Base-by-base conservation (phyloP, 2,888 invertebrate genomes). In the Dynastes grantii region DNA sequence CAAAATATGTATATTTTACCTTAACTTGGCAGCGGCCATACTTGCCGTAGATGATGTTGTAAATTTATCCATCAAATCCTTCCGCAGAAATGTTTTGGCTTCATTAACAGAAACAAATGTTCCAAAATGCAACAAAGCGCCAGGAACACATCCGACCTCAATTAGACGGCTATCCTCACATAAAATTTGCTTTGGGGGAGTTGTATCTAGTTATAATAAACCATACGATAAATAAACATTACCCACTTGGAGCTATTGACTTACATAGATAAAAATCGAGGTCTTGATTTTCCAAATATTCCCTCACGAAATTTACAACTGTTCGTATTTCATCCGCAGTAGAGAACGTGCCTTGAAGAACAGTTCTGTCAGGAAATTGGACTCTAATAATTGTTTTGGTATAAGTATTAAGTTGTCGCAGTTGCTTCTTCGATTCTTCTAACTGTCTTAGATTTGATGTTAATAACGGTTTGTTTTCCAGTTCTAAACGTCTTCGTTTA, bases 291-390 rank as follows among this genome's bases (percentile, higher is more conserved):
- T 91, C 90, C 40, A 98, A 89, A 88, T 94, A 94, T 71, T 90
- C 91, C 84, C 91, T 92, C 0, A 97, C 92, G 90, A 97, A 97
- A 76, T 94, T 91, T 78, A 91, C 91, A 3, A 98, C 91, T 80
- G 92, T 91, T 83, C 91, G 89, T 49, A 97, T 90, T 3, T 92
- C 94, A 87, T 97, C 95, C 11, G 91, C 90, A 1, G 97, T 95
- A 81, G 91, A 90, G 86, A 98, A 98, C 58, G 95, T 91, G 11
- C 95, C 97, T 89, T 98, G 98, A 32, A 98, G 90, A 58, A 97
- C 95, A 64, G 94, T 91, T 76, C 94, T 92, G 88, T 97, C 95
- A 2, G 97, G 97, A 88, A 98, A 98, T 86, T 95, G 94, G 81
- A 98, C 90, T 77, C 98, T 90, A 65, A 98, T 93, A 9, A 97